phyloP scores from a whole-genome alignment of 1,140 invertebrate genomes.

The Ruditapes philippinarum region DNA sequence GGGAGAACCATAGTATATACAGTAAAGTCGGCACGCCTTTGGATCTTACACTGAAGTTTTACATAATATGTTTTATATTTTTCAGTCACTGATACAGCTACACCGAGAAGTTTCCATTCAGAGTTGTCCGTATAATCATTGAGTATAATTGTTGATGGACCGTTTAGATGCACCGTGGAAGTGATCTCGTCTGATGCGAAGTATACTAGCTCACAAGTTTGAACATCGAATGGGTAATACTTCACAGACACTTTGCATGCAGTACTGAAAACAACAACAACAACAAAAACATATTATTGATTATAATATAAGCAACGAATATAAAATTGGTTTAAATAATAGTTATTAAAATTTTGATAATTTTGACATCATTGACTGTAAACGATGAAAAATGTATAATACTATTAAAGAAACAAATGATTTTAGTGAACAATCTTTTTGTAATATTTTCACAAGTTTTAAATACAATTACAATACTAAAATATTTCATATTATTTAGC shows the following conservation, averaged over 20 bases:
- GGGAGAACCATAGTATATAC: conserved; percentile 32
- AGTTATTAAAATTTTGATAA: no score
- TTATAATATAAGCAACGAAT: no score
- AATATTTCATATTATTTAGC: no score
- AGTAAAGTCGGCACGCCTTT: conserved; percentile 16
- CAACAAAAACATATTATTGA: no score
- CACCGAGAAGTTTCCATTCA: conserved; percentile 18
- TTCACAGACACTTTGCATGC: conserved; percentile 21
- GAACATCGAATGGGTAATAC: conserved; percentile 45
- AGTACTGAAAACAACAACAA: conserved; percentile 35
- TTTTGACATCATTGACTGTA: no score
- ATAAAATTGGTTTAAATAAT: no score
- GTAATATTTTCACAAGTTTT: no score
- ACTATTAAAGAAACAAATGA: no score
- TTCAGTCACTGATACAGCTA: no score
- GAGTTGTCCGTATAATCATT: conserved; percentile 21
- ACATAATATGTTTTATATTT: conserved; percentile 9
- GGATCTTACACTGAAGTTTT: not conserved
- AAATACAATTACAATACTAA: no score
- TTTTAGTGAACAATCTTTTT: no score
- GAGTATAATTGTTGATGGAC: not conserved
- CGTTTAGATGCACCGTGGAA: not conserved
- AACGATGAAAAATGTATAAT: no score
- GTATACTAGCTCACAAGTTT: conserved; percentile 22
- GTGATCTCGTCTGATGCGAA: conserved; percentile 31